Evolutionary conservation across 2,113 vertebrate genomes (phyloP).

Genomic region (Rhinoderma darwinii): DNA sequence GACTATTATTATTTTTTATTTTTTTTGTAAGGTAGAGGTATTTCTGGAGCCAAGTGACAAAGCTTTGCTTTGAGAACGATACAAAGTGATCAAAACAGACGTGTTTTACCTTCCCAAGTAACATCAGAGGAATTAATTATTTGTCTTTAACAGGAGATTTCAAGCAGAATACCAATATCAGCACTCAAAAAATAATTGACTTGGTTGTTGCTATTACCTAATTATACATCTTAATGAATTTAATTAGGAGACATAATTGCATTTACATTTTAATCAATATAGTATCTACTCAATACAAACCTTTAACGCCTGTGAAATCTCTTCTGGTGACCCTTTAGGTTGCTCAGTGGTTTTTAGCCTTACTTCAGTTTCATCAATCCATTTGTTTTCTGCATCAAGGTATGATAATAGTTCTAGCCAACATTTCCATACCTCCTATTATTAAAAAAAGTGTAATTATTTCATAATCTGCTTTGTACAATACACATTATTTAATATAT

Average conservation of each 20-base stretch:
- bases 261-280: slow-evolving; percentile 1
- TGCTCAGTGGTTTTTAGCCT: slow-evolving; percentile 88
- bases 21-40: too few species aligned
- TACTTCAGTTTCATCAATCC: slow-evolving; percentile 88
- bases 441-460: background rate
- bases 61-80: too few species aligned
- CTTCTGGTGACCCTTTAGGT: slow-evolving; percentile 83
- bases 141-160: background rate
- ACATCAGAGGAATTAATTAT: background rate
- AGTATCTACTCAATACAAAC: slow-evolving; percentile 69
- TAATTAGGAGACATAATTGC: background rate
- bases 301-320: slow-evolving; percentile 83
- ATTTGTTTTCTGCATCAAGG: slow-evolving; percentile 89
- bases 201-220: background rate
- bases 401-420: slow-evolving; percentile 92
- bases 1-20: too few species aligned
- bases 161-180: background rate
- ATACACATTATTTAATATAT: background rate
- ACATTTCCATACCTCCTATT: slow-evolving; percentile 95
- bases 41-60: too few species aligned
- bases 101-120: background rate
- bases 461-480: background rate
- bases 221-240: background rate
- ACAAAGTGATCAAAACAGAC: too few species aligned
- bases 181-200: background rate